Evolutionary conservation across 2,888 invertebrate genomes (phyloP).

Genomic region (Drosophila macrospina): DNA sequence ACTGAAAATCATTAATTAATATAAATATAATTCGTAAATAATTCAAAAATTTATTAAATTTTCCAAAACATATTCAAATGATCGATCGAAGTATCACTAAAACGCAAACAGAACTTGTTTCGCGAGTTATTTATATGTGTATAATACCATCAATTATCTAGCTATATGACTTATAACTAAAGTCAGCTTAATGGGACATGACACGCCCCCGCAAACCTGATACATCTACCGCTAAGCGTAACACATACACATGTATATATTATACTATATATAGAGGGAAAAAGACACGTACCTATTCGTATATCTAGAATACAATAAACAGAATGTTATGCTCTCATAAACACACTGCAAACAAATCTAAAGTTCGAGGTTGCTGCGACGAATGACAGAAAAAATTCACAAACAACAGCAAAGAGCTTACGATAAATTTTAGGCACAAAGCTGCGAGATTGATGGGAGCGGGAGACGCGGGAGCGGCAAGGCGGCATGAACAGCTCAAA

Average conservation of each 20-base stretch:
- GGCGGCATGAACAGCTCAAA: conserved; percentile 62
- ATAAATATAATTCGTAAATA: too few relatives aligned
- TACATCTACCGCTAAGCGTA: conserved; percentile 15
- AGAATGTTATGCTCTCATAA: conserved; percentile 80
- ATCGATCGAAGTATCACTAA: too few relatives aligned
- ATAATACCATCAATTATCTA: background rate
- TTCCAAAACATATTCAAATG: too few relatives aligned
- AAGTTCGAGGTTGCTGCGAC: conserved; percentile 80
- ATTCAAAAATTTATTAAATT: too few relatives aligned
- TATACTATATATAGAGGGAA: conserved; percentile 5
- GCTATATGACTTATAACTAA: background rate
- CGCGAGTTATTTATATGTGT: background rate
- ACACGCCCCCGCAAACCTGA: conserved; percentile 12
- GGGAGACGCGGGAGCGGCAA: conserved; percentile 11
- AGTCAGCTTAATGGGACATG: background rate
- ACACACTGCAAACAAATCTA: conserved; percentile 80
- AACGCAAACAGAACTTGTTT: too few relatives aligned
- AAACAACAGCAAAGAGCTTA: conserved; percentile 31
- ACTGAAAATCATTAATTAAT: too few relatives aligned
- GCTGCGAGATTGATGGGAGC: conserved; percentile 33
- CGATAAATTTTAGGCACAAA: conserved; percentile 79
- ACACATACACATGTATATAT: background rate
- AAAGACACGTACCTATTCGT: conserved; percentile 53
- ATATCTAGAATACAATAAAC: conserved; percentile 52
- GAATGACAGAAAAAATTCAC: conserved; percentile 55